Evolutionary conservation across 2,113 vertebrate species (phyloP).

Genomic region (Protobothrops mucrosquamatus): DNA sequence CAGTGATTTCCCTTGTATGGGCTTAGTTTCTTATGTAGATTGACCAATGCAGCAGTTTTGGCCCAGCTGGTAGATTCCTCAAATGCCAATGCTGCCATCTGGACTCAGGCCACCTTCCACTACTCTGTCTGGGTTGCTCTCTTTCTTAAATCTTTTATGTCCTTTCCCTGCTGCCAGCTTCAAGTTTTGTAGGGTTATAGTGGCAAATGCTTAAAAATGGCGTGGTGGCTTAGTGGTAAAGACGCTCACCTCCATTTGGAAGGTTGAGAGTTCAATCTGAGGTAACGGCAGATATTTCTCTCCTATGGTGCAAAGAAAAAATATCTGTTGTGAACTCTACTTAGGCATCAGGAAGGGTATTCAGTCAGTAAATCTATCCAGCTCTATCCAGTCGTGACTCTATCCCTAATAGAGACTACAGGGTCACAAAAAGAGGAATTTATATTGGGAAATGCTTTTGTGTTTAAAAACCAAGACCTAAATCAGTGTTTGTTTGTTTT

Average conservation of each 20-base stretch:
- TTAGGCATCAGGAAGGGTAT: not conserved
- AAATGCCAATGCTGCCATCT: not conserved
- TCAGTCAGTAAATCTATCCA: not conserved
- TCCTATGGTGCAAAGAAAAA: not conserved
- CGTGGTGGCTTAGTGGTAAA: not conserved
- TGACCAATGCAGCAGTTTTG: not conserved
- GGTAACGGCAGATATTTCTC: not conserved
- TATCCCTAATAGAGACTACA: not conserved
- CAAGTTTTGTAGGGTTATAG: not conserved
- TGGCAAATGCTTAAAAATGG: not conserved
- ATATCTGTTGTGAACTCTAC: not conserved
- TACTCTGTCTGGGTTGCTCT: not conserved
- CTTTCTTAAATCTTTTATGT: not conserved
- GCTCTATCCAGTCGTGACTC: not conserved
- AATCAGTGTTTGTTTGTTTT: not conserved
- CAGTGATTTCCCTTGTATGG: conserved; percentile 62
- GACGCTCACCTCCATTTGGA: not conserved
- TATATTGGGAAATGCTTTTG: not conserved
- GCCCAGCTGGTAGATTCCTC: conserved; percentile 4
- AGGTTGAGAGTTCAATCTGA: not conserved
- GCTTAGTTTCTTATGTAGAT: conserved; percentile 10
- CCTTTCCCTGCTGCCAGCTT: not conserved
- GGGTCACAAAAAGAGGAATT: not conserved
- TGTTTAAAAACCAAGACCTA: not conserved
- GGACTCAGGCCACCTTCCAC: not conserved